Base-by-base conservation (phyloP, 2,888 invertebrate genomes). In the Phaonia tiefii region DNA sequence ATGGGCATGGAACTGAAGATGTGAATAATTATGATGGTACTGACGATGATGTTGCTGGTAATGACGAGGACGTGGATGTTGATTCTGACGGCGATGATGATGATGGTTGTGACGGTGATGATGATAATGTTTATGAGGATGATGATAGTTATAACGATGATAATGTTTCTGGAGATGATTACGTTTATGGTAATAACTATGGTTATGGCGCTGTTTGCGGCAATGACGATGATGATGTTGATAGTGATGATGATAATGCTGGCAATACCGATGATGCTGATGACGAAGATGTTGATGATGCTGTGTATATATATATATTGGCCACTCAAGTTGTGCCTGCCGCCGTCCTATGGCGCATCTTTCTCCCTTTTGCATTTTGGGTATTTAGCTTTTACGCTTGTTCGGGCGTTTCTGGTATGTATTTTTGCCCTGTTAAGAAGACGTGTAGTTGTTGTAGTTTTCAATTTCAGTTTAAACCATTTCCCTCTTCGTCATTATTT, bases 401-500 rank as follows among this genome's bases (percentile, higher is more conserved):
- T 22, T 8, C 25, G 22, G 44, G 13, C 22, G 22, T 54, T 54
- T 17, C 39, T 44, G 54, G 10, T 37, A 26, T 11, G 11, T 26
- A 60, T 26, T 58, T n/a, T 26, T 67, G 31, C 49, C 25, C 22
- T 54, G 54, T 25, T 22, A 25, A 22, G 49, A 49, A 22, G 5
- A 17, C 8, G 7, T 70, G 26, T 65, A 70, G 76, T 76, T 76
- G 76, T 70, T 75, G 75, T 78, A 66, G 39, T 77, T 80, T 71
- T 78, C 46, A 75, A 78, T 77, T 75, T 74, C 66, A 70, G 49
- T 80, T 70, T 58, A 58, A 31, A n/a, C 58, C 31, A 58, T 15
- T 54, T 54, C 46, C 46, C 15, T 25, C 11, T 25, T 3, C 54
- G 8, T 37, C 37, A 22, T 37, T 60, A 63, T 63, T 63, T 63